Base-by-base conservation (phyloP, 2,113 vertebrate genomes). In the Seriola quinqueradiata region DNA sequence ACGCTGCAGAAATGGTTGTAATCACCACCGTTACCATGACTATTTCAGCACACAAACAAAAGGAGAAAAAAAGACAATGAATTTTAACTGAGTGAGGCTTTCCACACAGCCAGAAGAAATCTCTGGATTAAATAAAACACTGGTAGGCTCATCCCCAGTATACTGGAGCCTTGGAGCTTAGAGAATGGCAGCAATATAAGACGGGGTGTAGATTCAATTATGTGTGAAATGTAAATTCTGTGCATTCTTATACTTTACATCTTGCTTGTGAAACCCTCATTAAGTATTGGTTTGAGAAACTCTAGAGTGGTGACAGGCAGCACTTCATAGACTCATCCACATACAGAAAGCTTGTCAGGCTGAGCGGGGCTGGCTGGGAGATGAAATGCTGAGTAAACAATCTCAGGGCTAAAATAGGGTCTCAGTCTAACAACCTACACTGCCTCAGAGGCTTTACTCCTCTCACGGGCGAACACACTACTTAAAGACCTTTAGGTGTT, bases 351-450 rank as follows among this genome's bases (percentile, higher is more conserved):
- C 67, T 11, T 21, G 54, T 52, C 64, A 66, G 59, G 19, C 28
- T 48, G 59, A 11, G 38, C n/a, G 0, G 38, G 46, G 34, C 23
- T 48, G 58, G 67, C 59, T 70, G 23, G 34, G 34, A 70, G 54
- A 85, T 34, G 59, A 84, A 78, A 84, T 84, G 79, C 82, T 80
- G 79, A 87, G 46, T 68, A 54, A 66, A 84, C 82, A 73, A 52
- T 38, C 58, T 65, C 25, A 21, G 52, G 40, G 64, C 75, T 87
- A 80, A 86, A 86, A 81, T 42, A 71, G 59, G 72, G 55, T 59
- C 79, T 87, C 48, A 32, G 60, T 73, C 36, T 21, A 74, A 75
- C 61, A 73, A 65, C 48, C 55, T 23, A 61, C 16, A 71, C 50
- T 36, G 50, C 54, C 68, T 78, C 64, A 5, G 40, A 40, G 77